phyloP scores from a whole-genome alignment of 2,113 vertebrate genomes.

The Heterocephalus glaber region DNA sequence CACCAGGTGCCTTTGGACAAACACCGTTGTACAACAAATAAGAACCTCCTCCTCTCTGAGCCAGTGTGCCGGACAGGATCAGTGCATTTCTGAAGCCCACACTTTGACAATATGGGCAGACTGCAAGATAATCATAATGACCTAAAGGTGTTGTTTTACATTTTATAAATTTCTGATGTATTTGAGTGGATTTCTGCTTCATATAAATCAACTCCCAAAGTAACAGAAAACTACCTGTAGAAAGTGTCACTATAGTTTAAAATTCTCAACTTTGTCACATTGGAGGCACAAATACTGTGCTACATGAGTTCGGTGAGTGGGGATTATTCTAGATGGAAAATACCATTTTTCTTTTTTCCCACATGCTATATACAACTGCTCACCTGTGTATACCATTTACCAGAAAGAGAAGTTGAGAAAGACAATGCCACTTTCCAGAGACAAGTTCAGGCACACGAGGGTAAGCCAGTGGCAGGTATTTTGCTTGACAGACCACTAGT shows the following conservation, averaged over 20 bases:
- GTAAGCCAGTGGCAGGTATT: not conserved
- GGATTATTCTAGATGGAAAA: not conserved
- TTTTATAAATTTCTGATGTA: not conserved
- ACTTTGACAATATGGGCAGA: not conserved
- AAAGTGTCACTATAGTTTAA: not conserved
- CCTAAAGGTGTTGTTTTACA: not conserved
- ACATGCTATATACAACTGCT: not conserved
- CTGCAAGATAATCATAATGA: not conserved
- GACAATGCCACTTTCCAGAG: not conserved
- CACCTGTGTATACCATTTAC: not conserved
- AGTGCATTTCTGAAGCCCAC: not conserved
- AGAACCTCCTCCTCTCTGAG: not conserved
- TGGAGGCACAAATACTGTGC: not conserved
- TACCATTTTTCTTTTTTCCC: not conserved
- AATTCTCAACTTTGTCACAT: not conserved
- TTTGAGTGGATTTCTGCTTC: conserved; percentile 32
- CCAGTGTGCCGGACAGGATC: not conserved
- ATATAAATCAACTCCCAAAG: not conserved
- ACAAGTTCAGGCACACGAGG: not conserved
- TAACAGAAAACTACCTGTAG: not conserved
- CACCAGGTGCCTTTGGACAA: not conserved
- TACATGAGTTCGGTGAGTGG: not conserved
- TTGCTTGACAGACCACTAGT: not conserved
- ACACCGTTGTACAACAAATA: too few species aligned
- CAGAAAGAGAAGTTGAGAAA: not conserved